Evolutionary conservation across 37 sponge, comb jelly and placozoan species (phyloP).

Genomic region (Tethya wilhelma): DNA sequence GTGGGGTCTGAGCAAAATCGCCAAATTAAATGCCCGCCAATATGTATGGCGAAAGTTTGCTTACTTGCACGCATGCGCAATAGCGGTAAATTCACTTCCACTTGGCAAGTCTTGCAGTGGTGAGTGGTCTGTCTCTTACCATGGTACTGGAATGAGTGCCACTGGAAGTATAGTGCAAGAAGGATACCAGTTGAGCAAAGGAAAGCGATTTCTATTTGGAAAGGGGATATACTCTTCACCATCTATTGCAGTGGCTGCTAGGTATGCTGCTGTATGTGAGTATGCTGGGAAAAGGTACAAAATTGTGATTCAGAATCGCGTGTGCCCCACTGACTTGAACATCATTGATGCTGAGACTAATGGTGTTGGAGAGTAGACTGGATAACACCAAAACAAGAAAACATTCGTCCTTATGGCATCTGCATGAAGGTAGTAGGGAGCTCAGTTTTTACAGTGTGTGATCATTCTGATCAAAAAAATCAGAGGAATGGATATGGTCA

Average conservation of each 20-base stretch:
- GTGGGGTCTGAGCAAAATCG: too few species aligned
- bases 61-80: too few species aligned
- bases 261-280: constrained; percentile 9
- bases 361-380: constrained; percentile 41
- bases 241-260: constrained; percentile 24
- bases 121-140: constrained; percentile 59
- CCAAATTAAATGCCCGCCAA: too few species aligned
- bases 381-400: not conserved
- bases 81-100: too few species aligned
- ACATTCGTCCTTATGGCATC: constrained; percentile 24
- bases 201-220: constrained; percentile 27
- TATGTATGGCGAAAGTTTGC: too few species aligned
- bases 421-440: too few species aligned
- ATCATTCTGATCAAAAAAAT: too few species aligned
- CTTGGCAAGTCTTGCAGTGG: too few species aligned
- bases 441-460: too few species aligned
- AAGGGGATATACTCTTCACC: constrained; percentile 48
- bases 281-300: constrained; percentile 29
- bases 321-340: constrained; percentile 16
- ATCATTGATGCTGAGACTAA: constrained; percentile 1
- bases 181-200: constrained; percentile 32
- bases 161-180: constrained; percentile 20
- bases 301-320: constrained; percentile 48
- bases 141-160: constrained; percentile 27
- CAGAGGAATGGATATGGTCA: too few species aligned